Base-by-base conservation (phyloP, 2,113 vertebrate species). In the Poeciliopsis prolifica region DNA sequence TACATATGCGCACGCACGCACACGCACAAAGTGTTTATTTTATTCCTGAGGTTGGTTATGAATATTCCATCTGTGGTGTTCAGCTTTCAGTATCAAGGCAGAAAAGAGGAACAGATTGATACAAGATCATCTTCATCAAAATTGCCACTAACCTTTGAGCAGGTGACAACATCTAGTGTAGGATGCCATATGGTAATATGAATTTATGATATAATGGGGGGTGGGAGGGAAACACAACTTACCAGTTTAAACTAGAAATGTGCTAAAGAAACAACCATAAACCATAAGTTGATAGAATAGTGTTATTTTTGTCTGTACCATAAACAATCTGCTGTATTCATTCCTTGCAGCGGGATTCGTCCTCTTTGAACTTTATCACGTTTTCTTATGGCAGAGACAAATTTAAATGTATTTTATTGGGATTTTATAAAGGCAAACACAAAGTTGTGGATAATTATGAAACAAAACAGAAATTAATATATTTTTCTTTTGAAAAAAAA, bases 41-140 rank as follows among this genome's bases (percentile, higher is more conserved):
- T 24, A 28, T 33, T 64, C 35, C 68, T 42, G 68, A 35, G 24
- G 31, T 60, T 5, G 30, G 9, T n/a, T 63, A 29, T 72, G 26
- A 28, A 63, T 72, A 24, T 63, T 72, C 58, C n/a, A 37, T 29
- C 58, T 72, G 35, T 28, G 24, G 12, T 33, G 9, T 42, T 71
- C 58, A 61, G 54, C 33, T 61, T 61, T 61, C n/a, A 26, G 68
- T 10, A 35, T 31, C 30, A 24, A 26, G 33, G 40, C 67, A 33
- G 19, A 19, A 10, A 19, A 48, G 31, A 35, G 35, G 33, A 37
- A 29, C 6, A 60, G 5, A 60, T 9, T 28, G 24, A 61, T n/a
- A 30, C 28, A 30, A 44, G 28, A 62, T 64, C 40, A 63, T 22
- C 10, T 42, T 48, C 17, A 48, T 48, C 44, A 48, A 48, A 58